A percentile compares a stretch with the other conserved stretches of the same genome.
Evolutionary conservation across 30 jellyfish, hydroid and myxozoan species (phyloP).

Genomic region (Morbakka virulenta): DNA sequence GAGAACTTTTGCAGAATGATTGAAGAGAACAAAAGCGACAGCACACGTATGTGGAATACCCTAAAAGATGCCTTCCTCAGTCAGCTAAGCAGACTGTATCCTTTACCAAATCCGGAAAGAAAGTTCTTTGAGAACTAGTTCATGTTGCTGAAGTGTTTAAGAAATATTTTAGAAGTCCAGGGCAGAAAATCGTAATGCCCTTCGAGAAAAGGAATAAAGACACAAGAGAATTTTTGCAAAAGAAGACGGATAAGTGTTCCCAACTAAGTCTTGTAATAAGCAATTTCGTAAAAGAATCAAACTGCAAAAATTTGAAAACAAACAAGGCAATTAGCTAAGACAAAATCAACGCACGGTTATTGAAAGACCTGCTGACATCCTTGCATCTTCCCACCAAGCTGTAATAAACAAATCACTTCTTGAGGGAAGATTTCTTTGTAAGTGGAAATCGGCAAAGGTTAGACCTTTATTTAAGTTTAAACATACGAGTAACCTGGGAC

Average conservation of each 20-base stretch:
- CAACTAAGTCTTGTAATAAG: slow-evolving; percentile 44
- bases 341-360: slow-evolving; percentile 50
- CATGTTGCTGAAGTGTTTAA: slow-evolving; percentile 21
- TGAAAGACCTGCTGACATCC: too few species aligned
- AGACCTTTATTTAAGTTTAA: too few species aligned
- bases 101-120: slow-evolving; percentile 1
- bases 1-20: slow-evolving; percentile 46
- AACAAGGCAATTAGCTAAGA: slow-evolving; percentile 58
- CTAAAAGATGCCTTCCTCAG: slow-evolving; percentile 35
- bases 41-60: slow-evolving; percentile 34
- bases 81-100: slow-evolving; percentile 1
- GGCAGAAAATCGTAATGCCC: slow-evolving; percentile 26
- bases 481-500: too few species aligned
- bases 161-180: slow-evolving; percentile 24
- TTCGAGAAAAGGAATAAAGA: slow-evolving; percentile 6
- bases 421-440: too few species aligned
- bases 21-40: slow-evolving; percentile 22
- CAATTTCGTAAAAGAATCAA: slow-evolving; percentile 47
- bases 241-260: slow-evolving; percentile 56
- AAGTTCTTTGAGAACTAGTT: background rate
- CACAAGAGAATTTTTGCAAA: slow-evolving; percentile 51
- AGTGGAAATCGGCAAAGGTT: too few species aligned
- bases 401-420: too few species aligned
- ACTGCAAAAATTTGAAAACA: slow-evolving; percentile 38
- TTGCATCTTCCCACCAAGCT: too few species aligned